Percentiles rank a stretch among this genome's conserved stretches.
Evolutionary conservation across 2,888 invertebrate genomes (phyloP).

Genomic region (Parnassius smintheus): DNA sequence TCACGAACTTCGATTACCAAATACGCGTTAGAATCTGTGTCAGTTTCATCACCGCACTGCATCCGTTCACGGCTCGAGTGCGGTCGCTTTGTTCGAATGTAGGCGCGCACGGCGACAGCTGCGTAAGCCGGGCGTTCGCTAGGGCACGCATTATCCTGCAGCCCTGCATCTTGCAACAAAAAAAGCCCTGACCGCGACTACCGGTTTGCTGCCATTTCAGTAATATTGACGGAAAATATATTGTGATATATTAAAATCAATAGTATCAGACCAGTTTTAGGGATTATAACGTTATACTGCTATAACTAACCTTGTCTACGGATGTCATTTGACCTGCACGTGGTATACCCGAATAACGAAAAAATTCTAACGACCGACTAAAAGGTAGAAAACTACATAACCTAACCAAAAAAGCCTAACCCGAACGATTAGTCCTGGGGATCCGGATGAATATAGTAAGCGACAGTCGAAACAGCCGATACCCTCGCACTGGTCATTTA

Average conservation of each 20-base stretch:
- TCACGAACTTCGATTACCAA: conserved; percentile 80
- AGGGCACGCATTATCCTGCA: conserved; percentile 36
- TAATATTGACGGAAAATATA: neutral
- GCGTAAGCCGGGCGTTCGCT: conserved; percentile 34
- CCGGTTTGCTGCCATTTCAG: neutral
- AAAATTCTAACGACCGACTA: too few species aligned
- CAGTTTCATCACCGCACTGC: conserved; percentile 77
- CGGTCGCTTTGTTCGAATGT: conserved; percentile 35
- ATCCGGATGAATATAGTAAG: too few species aligned
- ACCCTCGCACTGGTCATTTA: too few species aligned
- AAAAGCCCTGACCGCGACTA: conserved; percentile 24
- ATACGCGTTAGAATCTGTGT: conserved; percentile 80
- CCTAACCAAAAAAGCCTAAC: too few species aligned
- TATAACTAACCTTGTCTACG: too few species aligned
- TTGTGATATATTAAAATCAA: neutral
- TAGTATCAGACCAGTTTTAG: neutral
- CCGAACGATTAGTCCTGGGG: too few species aligned
- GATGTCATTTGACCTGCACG: too few species aligned
- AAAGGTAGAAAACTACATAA: too few species aligned
- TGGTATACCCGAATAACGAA: too few species aligned
- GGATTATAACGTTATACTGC: too few species aligned
- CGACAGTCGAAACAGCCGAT: too few species aligned
- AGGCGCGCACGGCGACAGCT: conserved; percentile 30
- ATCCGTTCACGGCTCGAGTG: conserved; percentile 65
- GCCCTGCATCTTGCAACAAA: conserved; percentile 30